Conservation (phyloP, 2,888 invertebrate genomes). For the Agriopis aurantiaria region DNA sequence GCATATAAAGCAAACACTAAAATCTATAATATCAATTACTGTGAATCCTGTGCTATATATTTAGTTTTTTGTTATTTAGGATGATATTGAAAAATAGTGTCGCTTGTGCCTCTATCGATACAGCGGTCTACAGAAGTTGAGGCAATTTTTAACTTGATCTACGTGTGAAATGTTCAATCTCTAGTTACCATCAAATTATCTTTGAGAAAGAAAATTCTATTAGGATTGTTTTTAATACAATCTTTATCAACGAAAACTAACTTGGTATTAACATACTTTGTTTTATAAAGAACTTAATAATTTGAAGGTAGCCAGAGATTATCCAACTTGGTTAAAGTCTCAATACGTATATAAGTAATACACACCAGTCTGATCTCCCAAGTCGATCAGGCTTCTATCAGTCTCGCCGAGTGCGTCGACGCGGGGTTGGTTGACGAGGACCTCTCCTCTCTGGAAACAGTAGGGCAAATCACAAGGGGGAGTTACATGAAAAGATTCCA, state of each 20-base stretch:
- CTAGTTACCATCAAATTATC: neutral
- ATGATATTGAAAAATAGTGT: neutral
- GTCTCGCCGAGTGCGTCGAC: constrained; percentile 75
- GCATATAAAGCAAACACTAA: neutral
- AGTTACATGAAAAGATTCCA: neutral
- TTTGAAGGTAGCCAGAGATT: neutral
- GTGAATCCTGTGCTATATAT: neutral
- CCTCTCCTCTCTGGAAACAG: constrained; percentile 70
- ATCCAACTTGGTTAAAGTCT: neutral
- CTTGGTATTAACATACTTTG: too few species aligned
- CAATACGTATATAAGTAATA: constrained; percentile 7
- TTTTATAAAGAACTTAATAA: too few species aligned
- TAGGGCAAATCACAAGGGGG: neutral
- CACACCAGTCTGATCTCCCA: constrained; percentile 75
- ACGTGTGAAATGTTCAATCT: neutral
- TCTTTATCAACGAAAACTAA: too few species aligned
- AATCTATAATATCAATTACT: neutral
- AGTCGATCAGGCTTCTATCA: constrained; percentile 74
- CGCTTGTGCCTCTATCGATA: neutral
- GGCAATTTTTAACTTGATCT: neutral
- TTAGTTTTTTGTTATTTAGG: neutral
- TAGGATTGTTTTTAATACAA: too few species aligned
- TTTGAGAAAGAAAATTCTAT: too few species aligned
- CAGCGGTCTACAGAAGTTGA: neutral
- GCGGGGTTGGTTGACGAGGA: constrained; percentile 63